A percentile compares a stretch with the other conserved stretches of the same genome.
phyloP scores from a whole-genome alignment of 2,113 vertebrate genomes.

The Archilochus colubris region DNA sequence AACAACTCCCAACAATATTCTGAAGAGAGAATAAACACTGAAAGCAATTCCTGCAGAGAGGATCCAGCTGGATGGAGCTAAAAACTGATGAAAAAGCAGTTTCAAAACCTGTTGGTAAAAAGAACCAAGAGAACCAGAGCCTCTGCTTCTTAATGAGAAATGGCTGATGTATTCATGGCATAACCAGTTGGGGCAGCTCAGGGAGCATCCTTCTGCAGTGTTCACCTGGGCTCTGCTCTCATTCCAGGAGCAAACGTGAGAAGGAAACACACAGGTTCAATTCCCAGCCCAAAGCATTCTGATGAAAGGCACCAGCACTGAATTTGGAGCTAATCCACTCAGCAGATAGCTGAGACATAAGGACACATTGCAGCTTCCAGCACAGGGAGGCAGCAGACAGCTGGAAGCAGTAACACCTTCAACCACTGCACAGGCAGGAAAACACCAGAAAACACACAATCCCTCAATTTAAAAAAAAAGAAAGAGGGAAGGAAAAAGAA shows the following conservation, averaged over 20 bases:
- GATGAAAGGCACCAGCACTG: background rate
- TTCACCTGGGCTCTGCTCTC: background rate
- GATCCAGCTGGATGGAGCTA: background rate
- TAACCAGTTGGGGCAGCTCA: background rate
- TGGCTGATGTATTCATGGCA: background rate
- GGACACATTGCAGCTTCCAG: background rate
- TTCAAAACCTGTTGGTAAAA: background rate
- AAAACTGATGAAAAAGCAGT: background rate
- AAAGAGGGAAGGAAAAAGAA: no score
- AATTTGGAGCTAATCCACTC: background rate
- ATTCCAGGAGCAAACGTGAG: background rate
- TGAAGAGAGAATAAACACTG: background rate
- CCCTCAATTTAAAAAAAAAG: no score
- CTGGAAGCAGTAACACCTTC: background rate
- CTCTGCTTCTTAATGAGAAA: background rate
- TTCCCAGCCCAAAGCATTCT: background rate
- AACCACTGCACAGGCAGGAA: no score
- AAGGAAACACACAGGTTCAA: background rate
- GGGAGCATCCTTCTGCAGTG: background rate
- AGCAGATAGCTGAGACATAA: background rate
- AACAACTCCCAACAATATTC: background rate
- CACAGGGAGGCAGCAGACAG: background rate
- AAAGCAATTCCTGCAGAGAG: background rate
- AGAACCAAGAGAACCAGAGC: background rate
- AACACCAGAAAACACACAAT: background rate